Conservation (phyloP, 2,113 vertebrate species). For the Anhinga anhinga region DNA sequence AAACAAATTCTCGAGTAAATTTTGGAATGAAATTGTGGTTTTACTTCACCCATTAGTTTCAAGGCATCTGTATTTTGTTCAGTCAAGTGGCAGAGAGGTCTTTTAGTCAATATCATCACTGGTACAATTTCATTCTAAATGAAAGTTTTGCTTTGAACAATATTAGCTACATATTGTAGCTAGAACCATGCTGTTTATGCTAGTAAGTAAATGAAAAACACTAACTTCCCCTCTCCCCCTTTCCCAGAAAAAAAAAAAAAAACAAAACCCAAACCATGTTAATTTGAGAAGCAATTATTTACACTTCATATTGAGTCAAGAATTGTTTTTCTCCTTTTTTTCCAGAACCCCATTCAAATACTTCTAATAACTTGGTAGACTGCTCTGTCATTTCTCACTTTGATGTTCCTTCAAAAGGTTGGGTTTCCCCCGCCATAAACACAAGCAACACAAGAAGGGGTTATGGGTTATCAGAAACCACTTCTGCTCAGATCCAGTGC, state of each 20-base stretch:
- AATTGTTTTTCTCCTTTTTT: not conserved
- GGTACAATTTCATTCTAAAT: not conserved
- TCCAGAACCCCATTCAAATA: not conserved
- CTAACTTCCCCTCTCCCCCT: accelerated
- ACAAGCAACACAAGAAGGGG: not conserved
- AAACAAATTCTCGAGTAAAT: not conserved
- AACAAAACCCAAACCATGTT: too few relatives aligned
- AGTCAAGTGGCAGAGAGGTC: not conserved
- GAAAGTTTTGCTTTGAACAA: not conserved
- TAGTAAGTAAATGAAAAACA: not conserved
- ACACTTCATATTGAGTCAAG: not conserved
- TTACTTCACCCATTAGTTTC: not conserved
- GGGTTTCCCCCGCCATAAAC: not conserved
- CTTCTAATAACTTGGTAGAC: not conserved
- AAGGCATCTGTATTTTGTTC: not conserved
- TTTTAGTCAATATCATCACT: not conserved
- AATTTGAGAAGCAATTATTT: not conserved
- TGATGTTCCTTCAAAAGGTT: not conserved
- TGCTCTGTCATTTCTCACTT: not conserved
- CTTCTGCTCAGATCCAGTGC: not conserved
- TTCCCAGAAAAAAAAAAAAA: not conserved
- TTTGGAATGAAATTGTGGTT: accelerated
- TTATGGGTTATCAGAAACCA: not conserved
- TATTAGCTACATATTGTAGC: not conserved
- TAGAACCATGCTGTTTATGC: not conserved